These are phyloP conservation scores for Yponomeuta evonymella DNA, from an alignment of 2,888 invertebrate genomes.

Conservation along the genomic window DNA sequence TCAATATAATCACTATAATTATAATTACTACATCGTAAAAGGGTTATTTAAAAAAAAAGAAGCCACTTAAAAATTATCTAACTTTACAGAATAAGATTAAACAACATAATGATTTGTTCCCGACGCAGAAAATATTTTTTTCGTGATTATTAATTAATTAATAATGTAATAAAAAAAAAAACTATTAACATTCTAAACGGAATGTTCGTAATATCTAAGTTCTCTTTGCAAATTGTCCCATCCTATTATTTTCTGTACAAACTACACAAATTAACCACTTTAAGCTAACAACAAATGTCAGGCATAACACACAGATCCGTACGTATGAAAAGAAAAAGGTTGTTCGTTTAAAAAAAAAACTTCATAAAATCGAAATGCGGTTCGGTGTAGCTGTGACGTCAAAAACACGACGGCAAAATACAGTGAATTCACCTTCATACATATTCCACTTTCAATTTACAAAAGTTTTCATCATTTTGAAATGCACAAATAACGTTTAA, in stretches of 20 bases:
- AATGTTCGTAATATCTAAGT: conserved; percentile 73
- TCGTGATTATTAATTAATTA: conserved; percentile 32
- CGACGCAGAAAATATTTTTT: conserved; percentile 66
- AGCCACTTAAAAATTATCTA: conserved; percentile 74
- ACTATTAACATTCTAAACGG: conserved; percentile 75
- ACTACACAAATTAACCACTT: conserved; percentile 69
- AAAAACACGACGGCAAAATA: conserved; percentile 43
- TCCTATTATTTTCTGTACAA: conserved; percentile 72
- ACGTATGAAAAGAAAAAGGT: conserved; percentile 52
- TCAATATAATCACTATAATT: conserved; percentile 61
- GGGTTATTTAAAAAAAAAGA: conserved; percentile 64
- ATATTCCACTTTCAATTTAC: conserved; percentile 30
- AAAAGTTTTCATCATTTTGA: conserved; percentile 46
- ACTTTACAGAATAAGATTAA: conserved; percentile 76
- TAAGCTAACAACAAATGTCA: conserved; percentile 70
- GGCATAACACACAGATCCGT: conserved; percentile 63
- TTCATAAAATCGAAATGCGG: conserved; percentile 60
- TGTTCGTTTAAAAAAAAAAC: conserved; percentile 51
- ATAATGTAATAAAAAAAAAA: conserved; percentile 41
- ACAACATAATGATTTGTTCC: conserved; percentile 76
- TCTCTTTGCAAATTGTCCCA: conserved; percentile 76
- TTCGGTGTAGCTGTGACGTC: conserved; percentile 53
- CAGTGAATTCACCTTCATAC: conserved; percentile 32
- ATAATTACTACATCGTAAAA: conserved; percentile 44
- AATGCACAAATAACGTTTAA: conserved; percentile 63